These are phyloP conservation scores for Catocala nupta DNA, from an alignment of 2,888 invertebrate species.

Conservation along the genomic window DNA sequence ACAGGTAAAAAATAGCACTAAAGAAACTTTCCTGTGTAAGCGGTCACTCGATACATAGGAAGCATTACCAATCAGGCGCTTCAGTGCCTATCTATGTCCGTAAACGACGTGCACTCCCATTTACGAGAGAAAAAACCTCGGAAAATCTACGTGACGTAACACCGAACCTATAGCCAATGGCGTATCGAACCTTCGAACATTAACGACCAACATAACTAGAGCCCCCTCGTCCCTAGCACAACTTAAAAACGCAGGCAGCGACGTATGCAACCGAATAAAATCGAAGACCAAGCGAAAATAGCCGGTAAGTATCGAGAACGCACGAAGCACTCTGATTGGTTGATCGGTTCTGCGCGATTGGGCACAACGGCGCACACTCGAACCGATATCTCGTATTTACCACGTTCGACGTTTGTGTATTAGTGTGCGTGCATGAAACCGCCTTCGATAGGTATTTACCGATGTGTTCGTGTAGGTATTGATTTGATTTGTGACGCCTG, in stretches of 20 bases:
- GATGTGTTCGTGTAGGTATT: constrained; percentile 63
- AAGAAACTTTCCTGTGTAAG: constrained; percentile 7
- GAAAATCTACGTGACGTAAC: constrained; percentile 84
- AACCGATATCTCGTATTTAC: constrained; percentile 78
- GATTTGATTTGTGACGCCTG: constrained; percentile 59
- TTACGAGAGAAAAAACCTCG: constrained; percentile 72
- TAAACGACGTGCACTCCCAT: constrained; percentile 56
- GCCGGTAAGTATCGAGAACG: constrained; percentile 72
- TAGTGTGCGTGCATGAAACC: constrained; percentile 67
- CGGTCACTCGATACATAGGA: constrained; percentile 35
- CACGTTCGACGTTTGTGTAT: constrained; percentile 70
- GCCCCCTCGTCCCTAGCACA: constrained; percentile 50
- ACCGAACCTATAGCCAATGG: constrained; percentile 78
- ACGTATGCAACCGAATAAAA: constrained; percentile 18
- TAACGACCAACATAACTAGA: constrained; percentile 47
- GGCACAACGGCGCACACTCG: constrained; percentile 87
- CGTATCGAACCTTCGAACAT: constrained; percentile 77
- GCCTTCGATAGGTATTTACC: constrained; percentile 78
- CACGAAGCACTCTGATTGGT: constrained; percentile 74
- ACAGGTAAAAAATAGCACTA: constrained; percentile 1
- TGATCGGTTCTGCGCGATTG: constrained; percentile 88
- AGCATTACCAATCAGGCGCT: constrained; percentile 60
- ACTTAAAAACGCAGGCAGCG: constrained; percentile 18
- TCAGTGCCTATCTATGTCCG: constrained; percentile 53
- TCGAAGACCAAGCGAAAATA: constrained; percentile 51